These are phyloP conservation scores for Tethya wilhelma DNA, from an alignment of 37 sponge, comb jelly and placozoan species.

Conservation along the genomic window DNA sequence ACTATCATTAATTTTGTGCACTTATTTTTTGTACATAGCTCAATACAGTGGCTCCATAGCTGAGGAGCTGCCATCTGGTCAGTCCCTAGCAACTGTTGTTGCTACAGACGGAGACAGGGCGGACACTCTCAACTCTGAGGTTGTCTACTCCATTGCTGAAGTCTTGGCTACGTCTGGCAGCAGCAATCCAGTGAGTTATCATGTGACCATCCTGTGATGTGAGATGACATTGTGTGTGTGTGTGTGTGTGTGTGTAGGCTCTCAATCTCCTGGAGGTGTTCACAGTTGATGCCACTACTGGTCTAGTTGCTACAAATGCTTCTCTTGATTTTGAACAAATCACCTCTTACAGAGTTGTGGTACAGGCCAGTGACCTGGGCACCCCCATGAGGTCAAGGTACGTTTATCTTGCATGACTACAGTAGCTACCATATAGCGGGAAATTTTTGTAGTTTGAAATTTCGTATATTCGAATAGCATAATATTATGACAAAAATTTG, in stretches of 20 bases:
- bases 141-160: conserved; percentile 1
- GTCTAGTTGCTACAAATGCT: conserved; percentile 9
- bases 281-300: background rate
- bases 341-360: conserved; percentile 21
- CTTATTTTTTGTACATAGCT: background rate
- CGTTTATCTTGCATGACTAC: background rate
- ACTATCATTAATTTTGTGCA: background rate
- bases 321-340: conserved; percentile 36
- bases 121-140: background rate
- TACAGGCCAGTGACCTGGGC: conserved; percentile 35
- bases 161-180: background rate
- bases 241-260: background rate
- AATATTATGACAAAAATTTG: background rate
- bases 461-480: background rate
- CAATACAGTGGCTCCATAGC: background rate
- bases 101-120: conserved; percentile 25
- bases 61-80: background rate
- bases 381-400: conserved; percentile 17
- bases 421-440: background rate
- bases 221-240: background rate
- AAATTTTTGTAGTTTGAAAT: background rate
- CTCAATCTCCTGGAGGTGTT: conserved; percentile 7
- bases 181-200: too few species aligned
- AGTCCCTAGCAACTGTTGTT: background rate
- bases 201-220: background rate